phyloP scores from a whole-genome alignment of 2,888 invertebrate species.

The Silvanus unidentatus region DNA sequence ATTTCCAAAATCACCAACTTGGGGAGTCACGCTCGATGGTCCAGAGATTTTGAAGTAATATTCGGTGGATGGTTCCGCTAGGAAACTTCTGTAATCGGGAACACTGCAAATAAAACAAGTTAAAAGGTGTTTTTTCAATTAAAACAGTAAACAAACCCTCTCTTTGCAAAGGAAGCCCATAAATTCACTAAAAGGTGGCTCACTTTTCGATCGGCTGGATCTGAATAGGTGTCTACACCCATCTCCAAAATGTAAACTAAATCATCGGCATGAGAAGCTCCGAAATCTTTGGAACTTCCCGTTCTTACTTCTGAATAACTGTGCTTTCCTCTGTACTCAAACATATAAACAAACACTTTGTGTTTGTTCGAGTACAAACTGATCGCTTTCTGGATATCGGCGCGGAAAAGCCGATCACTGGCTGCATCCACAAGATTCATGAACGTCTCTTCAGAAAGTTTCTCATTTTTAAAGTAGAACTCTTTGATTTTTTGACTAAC shows the following conservation, averaged over 20 bases:
- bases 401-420: conserved; percentile 59
- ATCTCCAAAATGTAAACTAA: conserved; percentile 50
- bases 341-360: conserved; percentile 59
- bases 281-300: conserved; percentile 36
- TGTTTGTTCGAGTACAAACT: conserved; percentile 52
- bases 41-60: too few relatives aligned
- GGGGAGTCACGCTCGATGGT: conserved; percentile 19
- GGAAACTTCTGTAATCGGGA: too few relatives aligned
- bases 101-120: too few relatives aligned
- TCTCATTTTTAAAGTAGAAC: conserved; percentile 36
- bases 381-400: conserved; percentile 56
- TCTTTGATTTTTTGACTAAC: conserved; percentile 36
- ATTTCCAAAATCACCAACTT: conserved; percentile 51
- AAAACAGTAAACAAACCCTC: conserved; percentile 51
- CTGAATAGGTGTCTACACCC: conserved; percentile 37
- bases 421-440: conserved; percentile 41
- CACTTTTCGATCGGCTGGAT: conserved; percentile 50
- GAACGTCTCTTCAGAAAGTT: conserved; percentile 30
- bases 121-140: too few relatives aligned
- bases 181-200: conserved; percentile 48
- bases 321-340: conserved; percentile 53
- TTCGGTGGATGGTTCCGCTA: too few relatives aligned
- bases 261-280: conserved; percentile 62
- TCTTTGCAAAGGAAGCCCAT: conserved; percentile 49
- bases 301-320: conserved; percentile 54